Conservation (phyloP, 2,888 invertebrate species). For the Diaprepes abbreviatus region DNA sequence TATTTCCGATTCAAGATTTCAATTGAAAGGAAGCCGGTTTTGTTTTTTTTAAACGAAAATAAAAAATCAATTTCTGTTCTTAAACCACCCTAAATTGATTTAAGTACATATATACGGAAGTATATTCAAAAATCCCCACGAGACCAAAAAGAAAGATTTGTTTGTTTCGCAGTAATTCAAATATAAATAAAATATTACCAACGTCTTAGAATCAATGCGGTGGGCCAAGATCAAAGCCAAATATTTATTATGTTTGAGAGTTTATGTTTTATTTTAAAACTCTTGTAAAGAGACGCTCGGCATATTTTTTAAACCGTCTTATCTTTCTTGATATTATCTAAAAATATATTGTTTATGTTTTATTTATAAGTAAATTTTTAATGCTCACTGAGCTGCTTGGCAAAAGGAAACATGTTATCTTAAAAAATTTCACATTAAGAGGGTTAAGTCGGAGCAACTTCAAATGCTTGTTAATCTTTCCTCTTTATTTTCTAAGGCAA, state of each 20-base stretch:
- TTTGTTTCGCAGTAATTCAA: constrained; percentile 13
- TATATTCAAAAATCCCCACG: constrained; percentile 25
- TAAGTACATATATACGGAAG: constrained; percentile 14
- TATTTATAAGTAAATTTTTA: not conserved
- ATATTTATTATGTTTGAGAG: constrained; percentile 22
- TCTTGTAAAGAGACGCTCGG: not conserved
- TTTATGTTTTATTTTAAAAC: constrained; percentile 10
- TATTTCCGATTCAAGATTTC: not conserved
- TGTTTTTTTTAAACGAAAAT: not conserved
- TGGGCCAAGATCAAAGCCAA: constrained; percentile 32
- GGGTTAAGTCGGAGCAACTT: not conserved
- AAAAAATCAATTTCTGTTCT: constrained; percentile 12
- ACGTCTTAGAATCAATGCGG: constrained; percentile 18
- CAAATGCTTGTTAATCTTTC: not conserved
- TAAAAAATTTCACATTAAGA: not conserved
- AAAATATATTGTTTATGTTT: not conserved
- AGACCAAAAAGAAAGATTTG: not conserved
- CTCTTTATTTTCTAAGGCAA: no score
- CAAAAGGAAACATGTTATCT: not conserved
- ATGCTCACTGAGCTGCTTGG: not conserved
- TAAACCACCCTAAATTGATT: constrained; percentile 15
- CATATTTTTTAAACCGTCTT: not conserved
- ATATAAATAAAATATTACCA: constrained; percentile 34
- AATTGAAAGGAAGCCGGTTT: not conserved
- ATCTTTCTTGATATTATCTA: not conserved